Evolutionary conservation across 2,888 invertebrate genomes (phyloP).

Genomic region (Pseudanteris insignis): DNA sequence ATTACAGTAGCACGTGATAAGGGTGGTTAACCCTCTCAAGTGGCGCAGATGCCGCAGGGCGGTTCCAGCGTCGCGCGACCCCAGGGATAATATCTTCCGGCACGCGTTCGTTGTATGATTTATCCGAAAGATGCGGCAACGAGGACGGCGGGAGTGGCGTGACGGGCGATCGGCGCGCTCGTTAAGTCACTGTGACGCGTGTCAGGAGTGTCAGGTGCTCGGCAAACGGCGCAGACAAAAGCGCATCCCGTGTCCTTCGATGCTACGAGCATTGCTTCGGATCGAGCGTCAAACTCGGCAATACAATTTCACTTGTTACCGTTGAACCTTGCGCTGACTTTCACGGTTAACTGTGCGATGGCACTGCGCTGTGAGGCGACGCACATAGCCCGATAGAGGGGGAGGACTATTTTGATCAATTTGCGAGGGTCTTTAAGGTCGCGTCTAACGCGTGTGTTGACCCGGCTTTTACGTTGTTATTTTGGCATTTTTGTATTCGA

Average conservation of each 20-base stretch:
- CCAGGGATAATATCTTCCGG: slow-evolving; percentile 58
- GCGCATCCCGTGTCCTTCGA: slow-evolving; percentile 9
- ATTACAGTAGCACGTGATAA: slow-evolving; percentile 52
- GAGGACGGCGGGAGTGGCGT: too few relatives aligned
- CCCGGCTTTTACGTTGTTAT: too few relatives aligned
- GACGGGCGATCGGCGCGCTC: too few relatives aligned
- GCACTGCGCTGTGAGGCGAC: too few relatives aligned
- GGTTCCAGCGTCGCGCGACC: slow-evolving; percentile 36
- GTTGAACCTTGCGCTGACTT: neutral
- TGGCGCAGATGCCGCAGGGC: slow-evolving; percentile 44
- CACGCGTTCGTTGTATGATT: slow-evolving; percentile 59
- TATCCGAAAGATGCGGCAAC: slow-evolving; percentile 48
- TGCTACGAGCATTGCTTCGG: neutral
- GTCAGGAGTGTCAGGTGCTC: slow-evolving; percentile 27
- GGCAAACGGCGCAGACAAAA: slow-evolving; percentile 14
- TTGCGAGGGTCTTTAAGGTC: too few relatives aligned
- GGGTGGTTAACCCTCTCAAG: slow-evolving; percentile 54
- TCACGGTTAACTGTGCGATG: neutral
- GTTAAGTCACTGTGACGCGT: slow-evolving; percentile 13
- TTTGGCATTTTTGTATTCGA: too few relatives aligned
- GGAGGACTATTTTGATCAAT: too few relatives aligned
- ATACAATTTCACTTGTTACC: slow-evolving; percentile 4
- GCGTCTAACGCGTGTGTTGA: too few relatives aligned
- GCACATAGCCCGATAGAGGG: too few relatives aligned
- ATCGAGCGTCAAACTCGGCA: slow-evolving; percentile 7